Base-by-base conservation (phyloP, 2,113 vertebrate genomes). In the Percopsis transmontana region DNA sequence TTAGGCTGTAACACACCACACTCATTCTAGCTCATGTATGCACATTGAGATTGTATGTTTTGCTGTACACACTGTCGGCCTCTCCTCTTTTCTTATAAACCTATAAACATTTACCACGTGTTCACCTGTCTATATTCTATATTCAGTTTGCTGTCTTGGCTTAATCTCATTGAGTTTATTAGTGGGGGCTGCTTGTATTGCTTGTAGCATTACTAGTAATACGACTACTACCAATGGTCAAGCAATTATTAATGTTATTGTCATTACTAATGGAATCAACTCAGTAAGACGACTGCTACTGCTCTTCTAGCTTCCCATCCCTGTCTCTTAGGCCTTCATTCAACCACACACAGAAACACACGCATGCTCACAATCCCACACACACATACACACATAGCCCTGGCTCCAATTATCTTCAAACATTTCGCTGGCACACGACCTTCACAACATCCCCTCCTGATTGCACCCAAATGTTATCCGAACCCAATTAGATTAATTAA, bases 391-490 rank as follows among this genome's bases (percentile, higher is more conserved):
- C 70, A 75, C 71, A 76, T 60, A n/a, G 58, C 73, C 85, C 87
- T 92, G 91, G 87, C 87, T 92, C 85, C 86, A 91, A 91, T 92
- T 91, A 91, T 90, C 91, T 91, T 92, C 91, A 92, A 92, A 91
- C 88, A 85, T 80, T 90, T 79, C 83, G 88, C 83, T 88, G 88
- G 88, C 91, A 89, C 88, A 90, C 87, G 84, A 88, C 85, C 87
- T 90, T 86, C 85, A 55, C 85, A 89, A 85, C 87, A 89, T 90
- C 87, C 88, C 85, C 82, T 90, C 88, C 88, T 91, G 87, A 92
- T 91, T 91, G 90, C 87, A 67, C 89, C 85, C 90, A 91, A 92
- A 92, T 91, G 91, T 91, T 91, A 88, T 89, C 82, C 85, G 84
- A 90, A 90, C 78, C 84, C 88, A 91, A 90, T 92, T 91, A 90